phyloP scores from a whole-genome alignment of 2,888 invertebrate genomes.

The Agapostemon virescens region DNA sequence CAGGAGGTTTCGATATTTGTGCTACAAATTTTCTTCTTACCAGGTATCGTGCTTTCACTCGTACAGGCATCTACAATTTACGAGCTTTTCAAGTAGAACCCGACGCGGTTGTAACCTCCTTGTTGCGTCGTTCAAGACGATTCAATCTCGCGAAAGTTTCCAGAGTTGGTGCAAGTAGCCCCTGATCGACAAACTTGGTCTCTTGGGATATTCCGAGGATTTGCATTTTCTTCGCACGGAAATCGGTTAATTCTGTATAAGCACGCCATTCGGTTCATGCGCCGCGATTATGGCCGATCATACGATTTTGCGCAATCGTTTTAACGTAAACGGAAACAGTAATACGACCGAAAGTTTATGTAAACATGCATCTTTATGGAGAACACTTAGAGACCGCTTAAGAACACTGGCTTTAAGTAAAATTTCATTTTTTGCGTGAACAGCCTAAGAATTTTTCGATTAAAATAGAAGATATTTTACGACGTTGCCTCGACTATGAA shows the following conservation, averaged over 20 bases:
- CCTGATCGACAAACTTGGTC: neutral
- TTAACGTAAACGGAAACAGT: neutral
- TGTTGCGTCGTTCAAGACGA: constrained; percentile 21
- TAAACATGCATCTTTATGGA: neutral
- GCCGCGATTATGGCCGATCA: neutral
- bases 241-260: neutral
- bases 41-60: constrained; percentile 42
- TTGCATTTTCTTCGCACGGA: neutral
- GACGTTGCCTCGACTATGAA: no score
- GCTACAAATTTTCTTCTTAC: constrained; percentile 30
- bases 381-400: neutral
- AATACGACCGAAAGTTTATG: neutral
- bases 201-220: neutral
- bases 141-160: constrained; percentile 30
- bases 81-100: constrained; percentile 46
- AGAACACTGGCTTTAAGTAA: no score
- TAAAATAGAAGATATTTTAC: no score
- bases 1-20: neutral
- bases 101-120: constrained; percentile 19
- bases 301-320: neutral
- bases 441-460: neutral
- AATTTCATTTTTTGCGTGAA: neutral
- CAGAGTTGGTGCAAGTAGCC: constrained; percentile 6
- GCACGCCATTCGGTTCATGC: neutral
- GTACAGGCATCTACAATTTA: constrained; percentile 32